Conservation (phyloP, 2,888 invertebrate genomes). For the Mimumesa dahlbomi region DNA sequence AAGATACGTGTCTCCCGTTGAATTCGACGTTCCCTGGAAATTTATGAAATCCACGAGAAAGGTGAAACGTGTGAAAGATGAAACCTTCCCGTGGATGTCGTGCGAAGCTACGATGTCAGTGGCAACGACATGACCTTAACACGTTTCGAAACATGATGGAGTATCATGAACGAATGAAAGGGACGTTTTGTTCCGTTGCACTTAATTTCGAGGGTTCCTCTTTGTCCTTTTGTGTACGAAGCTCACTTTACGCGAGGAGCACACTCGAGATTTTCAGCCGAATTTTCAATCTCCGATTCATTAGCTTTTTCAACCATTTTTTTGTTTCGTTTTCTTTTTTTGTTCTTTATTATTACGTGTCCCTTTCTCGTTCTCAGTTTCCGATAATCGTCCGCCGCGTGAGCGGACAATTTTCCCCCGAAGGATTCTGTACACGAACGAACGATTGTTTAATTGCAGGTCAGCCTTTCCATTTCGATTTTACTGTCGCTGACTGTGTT, state of each 20-base stretch:
- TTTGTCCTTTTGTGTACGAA: conserved; percentile 19
- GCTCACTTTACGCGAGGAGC: conserved; percentile 11
- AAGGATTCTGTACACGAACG: background rate
- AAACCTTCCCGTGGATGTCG: background rate
- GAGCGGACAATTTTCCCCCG: too few species aligned
- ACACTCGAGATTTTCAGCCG: conserved; percentile 13
- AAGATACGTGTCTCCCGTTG: too few species aligned
- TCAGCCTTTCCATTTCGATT: conserved; percentile 97
- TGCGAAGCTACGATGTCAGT: background rate
- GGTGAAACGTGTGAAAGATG: too few species aligned
- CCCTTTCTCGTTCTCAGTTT: background rate
- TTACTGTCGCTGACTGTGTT: conserved; percentile 97
- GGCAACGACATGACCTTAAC: conserved; percentile 35
- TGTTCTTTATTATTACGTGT: background rate
- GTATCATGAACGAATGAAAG: conserved; percentile 27
- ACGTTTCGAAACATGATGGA: conserved; percentile 27
- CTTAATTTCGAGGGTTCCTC: conserved; percentile 33
- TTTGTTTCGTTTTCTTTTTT: background rate
- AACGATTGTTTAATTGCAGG: conserved; percentile 79
- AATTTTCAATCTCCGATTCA: conserved; percentile 6
- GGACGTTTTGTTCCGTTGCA: conserved; percentile 37
- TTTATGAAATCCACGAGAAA: background rate
- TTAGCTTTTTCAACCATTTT: conserved; percentile 8
- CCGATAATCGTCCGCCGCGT: background rate
- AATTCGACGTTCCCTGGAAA: background rate